These are phyloP conservation scores for Noctilio leporinus DNA, from an alignment of 2,113 vertebrate species.

Conservation along the genomic window DNA sequence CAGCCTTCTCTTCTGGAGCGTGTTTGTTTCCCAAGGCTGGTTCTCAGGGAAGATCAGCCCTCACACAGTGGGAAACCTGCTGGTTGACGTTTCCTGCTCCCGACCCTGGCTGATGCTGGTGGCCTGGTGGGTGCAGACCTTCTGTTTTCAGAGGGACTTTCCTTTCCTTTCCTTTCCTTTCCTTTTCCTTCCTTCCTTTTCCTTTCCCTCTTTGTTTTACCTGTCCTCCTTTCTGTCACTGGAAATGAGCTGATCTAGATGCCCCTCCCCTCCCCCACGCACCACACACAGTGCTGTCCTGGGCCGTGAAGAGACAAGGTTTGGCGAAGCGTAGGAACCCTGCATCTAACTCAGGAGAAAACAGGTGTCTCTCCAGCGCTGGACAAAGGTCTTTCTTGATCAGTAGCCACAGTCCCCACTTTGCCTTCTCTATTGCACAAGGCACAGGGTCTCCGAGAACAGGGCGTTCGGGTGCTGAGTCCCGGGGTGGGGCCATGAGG, in stretches of 20 bases:
- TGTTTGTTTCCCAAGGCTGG: not conserved
- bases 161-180: no score
- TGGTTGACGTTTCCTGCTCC: not conserved
- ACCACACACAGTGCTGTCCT: accelerated
- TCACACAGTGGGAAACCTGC: not conserved
- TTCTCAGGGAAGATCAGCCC: not conserved
- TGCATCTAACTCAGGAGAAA: not conserved
- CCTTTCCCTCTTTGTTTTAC: not conserved
- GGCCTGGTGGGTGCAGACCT: not conserved
- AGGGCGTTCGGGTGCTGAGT: not conserved
- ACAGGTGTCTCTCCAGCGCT: not conserved
- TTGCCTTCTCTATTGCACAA: not conserved
- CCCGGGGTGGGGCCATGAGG: accelerated
- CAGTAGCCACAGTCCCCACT: not conserved
- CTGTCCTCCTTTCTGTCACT: not conserved
- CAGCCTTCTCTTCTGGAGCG: not conserved
- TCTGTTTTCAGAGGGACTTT: not conserved
- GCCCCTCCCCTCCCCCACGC: no score
- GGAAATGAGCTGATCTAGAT: not conserved
- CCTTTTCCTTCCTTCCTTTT: not conserved
- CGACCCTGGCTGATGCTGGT: not conserved
- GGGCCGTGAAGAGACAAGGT: not conserved
- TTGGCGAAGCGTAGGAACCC: not conserved
- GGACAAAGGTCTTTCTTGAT: not conserved
- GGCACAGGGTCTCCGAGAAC: not conserved